Conservation (phyloP, 2,888 invertebrate species). For the Pseudeuparius sepicola region DNA sequence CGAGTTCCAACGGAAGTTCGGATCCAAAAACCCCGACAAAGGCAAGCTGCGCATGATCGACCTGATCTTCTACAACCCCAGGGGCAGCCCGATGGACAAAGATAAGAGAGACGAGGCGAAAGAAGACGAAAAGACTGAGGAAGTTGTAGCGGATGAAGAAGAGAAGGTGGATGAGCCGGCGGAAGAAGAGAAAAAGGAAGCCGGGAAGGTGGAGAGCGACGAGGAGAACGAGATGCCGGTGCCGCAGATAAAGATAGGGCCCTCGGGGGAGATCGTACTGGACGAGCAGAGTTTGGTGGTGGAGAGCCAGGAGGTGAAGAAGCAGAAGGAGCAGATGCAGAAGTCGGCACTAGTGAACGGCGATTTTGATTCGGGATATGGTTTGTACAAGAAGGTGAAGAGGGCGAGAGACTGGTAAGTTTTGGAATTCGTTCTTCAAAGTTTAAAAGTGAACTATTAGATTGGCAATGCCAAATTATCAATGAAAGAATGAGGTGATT, state of each 20-base stretch:
- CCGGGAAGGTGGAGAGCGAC: conserved; percentile 18
- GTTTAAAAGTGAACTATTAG: background rate
- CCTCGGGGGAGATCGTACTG: conserved; percentile 73
- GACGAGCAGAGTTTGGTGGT: conserved; percentile 78
- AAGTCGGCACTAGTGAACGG: conserved; percentile 56
- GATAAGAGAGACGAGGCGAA: conserved; percentile 14
- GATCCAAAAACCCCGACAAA: conserved; percentile 48
- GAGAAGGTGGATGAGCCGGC: conserved; percentile 13
- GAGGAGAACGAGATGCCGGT: conserved; percentile 50
- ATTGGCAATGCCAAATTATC: background rate
- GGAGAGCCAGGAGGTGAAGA: conserved; percentile 57
- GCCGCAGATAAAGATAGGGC: conserved; percentile 78
- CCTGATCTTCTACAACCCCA: conserved; percentile 84
- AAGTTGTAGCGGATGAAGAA: conserved; percentile 5
- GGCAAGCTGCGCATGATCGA: conserved; percentile 80
- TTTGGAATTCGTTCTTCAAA: no score
- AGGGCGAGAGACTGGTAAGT: conserved; percentile 72
- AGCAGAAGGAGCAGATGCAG: conserved; percentile 52
- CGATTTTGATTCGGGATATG: conserved; percentile 44
- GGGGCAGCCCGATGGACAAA: conserved; percentile 62
- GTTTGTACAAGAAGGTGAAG: conserved; percentile 56
- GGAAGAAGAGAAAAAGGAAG: conserved; percentile 19
- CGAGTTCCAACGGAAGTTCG: conserved; percentile 44
- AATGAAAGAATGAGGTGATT: no score
- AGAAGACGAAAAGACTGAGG: conserved; percentile 32